Conservation (phyloP, 2,113 vertebrate species). For the Phainopepla nitens region DNA sequence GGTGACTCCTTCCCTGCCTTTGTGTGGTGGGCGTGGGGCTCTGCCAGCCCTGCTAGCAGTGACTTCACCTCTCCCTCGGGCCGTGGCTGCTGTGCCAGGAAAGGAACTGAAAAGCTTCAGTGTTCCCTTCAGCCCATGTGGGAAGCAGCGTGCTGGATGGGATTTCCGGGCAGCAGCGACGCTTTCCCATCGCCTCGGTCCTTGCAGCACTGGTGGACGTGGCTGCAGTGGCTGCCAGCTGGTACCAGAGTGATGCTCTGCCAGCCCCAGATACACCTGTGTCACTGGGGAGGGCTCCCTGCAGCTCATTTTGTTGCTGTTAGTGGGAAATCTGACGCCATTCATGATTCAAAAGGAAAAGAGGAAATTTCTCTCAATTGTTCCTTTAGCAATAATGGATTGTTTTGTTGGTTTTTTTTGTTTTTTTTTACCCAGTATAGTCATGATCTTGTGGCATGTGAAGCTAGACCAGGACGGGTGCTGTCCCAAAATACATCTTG, state of each 20-base stretch:
- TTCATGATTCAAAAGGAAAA: background rate
- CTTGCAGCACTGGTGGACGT: fast-evolving
- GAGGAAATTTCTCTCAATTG: background rate
- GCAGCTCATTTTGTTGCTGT: fast-evolving
- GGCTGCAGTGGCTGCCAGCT: background rate
- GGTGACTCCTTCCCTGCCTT: slow-evolving; percentile 28
- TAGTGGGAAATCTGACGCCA: background rate
- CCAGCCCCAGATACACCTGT: background rate
- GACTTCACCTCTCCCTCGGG: slow-evolving; percentile 38
- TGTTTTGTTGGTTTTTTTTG: background rate
- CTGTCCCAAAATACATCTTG: background rate
- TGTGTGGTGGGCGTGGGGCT: background rate
- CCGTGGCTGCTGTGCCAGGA: background rate
- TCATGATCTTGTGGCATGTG: fast-evolving
- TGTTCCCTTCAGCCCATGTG: background rate
- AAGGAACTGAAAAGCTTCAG: slow-evolving; percentile 48
- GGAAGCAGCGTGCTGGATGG: background rate
- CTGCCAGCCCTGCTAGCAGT: background rate
- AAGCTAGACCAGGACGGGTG: background rate
- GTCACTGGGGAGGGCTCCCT: background rate
- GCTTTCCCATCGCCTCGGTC: background rate
- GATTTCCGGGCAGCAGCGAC: background rate
- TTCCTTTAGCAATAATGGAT: background rate
- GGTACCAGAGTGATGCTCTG: background rate
- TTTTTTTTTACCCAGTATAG: background rate